Base-by-base conservation (phyloP, 2,113 vertebrate species). In the Petromus typicus region DNA sequence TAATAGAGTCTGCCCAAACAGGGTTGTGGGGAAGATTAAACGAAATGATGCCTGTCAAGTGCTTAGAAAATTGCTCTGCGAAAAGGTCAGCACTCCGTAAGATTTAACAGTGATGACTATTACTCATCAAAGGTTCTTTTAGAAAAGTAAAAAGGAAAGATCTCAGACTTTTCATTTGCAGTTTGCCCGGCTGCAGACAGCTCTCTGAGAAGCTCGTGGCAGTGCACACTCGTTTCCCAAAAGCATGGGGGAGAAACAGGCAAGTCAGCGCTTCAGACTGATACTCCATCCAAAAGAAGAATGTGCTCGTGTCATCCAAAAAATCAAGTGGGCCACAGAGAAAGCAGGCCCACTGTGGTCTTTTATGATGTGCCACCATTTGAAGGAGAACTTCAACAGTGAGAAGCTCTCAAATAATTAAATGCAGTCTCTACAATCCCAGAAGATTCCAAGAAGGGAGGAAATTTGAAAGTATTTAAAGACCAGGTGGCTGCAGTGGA, bases 21-120 rank as follows among this genome's bases (percentile, higher is more conserved):
- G 0, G 4, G 25, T 69, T 9, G 73, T 91, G 23, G 78, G 64
- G 43, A 81, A 16, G 48, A 73, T 78, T 59, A 86, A 89, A 76
- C 37, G 69, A 69, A 89, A 66, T 82, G 34, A n/a, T 79, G n/a
- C 30, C 56, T 63, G 34, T 82, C 18, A 71, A 69, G 34, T 63
- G 84, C 57, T 89, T 89, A 76, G 67, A 86, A 90, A 81, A 79
- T 32, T 87, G n/a, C 18, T 30, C 81, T 75, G 71, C 43, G 76
- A 73, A 64, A 91, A 63, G n/a, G 48, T 16, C 51, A 69, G 75
- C 11, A 17, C 51, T 81, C 27, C 22, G 37, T 80, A 91, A 76
- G 61, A 76, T 80, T 83, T 34, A 78, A 67, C 32, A 51, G 6
- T 22, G 17, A 59, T 86, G 86, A 63, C 92, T 91, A 30, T 61